Evolutionary conservation across 2,888 invertebrate genomes (phyloP), one percentile per base, ranked within the genome.

Genomic region (Cancer borealis): DNA sequence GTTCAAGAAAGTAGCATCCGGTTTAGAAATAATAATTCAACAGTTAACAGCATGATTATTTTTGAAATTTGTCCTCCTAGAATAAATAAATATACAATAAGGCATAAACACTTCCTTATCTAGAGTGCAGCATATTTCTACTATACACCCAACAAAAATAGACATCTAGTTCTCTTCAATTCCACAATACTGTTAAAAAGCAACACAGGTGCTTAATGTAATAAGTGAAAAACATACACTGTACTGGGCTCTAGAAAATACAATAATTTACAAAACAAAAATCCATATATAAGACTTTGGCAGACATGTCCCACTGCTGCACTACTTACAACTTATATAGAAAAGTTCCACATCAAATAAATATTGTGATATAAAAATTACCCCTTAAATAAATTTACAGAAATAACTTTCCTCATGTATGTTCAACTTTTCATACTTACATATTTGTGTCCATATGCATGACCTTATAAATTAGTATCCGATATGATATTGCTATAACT

Each of bases 401-500:
- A 60, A 60, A 60, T 60, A 60, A 60, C 60, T 60, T 60, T 60
- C 17, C 60, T 60, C 60, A 60, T 21, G 60, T 21, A 60, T 60
- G 60, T 60, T 60, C 21, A 60, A 60, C 60, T 60, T 60, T 21
- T 60, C 30, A 91, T 46, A 91, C 46, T 45, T 60, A 90, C 90
- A 90, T 47, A 45, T 79, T 79, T 79, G 73, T 79, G 73, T 79
- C n/a, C 10, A 79, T 10, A n/a, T 79, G 10, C 10, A 6, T 79
- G 26, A 79, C 73, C 73, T 79, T 26, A n/a, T 90, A 90, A 26
- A 60, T n/a, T 47, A 79, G 73, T 6, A 26, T 79, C 54, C 10
- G 45, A 26, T 17, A 93, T 30, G 88, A 66, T 60, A 66, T 8
- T 91, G 92, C 94, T 95, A 95, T 93, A 95, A 95, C 91, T 95